Conservation (phyloP, 1,140 invertebrate species). For the Samia ricini region DNA sequence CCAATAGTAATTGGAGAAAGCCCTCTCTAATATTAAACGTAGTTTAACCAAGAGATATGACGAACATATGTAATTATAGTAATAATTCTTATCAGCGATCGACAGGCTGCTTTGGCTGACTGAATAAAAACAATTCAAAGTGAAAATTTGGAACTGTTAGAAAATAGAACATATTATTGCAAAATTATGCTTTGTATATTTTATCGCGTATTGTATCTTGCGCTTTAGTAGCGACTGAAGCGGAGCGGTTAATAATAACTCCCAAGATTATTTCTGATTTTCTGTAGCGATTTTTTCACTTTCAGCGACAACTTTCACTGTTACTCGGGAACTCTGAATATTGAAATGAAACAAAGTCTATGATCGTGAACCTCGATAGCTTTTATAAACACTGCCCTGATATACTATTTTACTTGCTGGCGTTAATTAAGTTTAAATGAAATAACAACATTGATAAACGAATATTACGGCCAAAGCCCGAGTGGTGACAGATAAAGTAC, state of each 20-base stretch:
- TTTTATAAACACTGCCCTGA: not conserved
- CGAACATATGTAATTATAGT: not conserved
- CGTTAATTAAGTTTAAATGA: conserved; percentile 1
- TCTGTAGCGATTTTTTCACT: not conserved
- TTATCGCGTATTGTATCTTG: not conserved
- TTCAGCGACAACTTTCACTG: not conserved
- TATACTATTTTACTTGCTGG: not conserved
- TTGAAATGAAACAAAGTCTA: not conserved
- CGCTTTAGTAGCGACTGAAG: not conserved
- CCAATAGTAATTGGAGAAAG: not conserved
- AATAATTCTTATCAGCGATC: not conserved
- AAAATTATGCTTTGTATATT: not conserved
- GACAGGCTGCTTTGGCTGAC: no score
- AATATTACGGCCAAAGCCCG: not conserved
- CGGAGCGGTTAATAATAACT: not conserved
- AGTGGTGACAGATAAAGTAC: no score
- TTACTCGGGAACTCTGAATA: not conserved
- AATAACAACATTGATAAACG: not conserved
- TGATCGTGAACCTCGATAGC: not conserved
- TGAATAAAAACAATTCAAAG: no score
- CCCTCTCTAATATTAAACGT: not conserved
- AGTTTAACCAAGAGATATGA: not conserved
- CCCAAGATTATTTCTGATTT: not conserved
- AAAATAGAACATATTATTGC: not conserved
- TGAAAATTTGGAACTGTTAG: not conserved